Evolutionary conservation across 2,113 vertebrate species (phyloP).

Genomic region (Lepus europaeus): DNA sequence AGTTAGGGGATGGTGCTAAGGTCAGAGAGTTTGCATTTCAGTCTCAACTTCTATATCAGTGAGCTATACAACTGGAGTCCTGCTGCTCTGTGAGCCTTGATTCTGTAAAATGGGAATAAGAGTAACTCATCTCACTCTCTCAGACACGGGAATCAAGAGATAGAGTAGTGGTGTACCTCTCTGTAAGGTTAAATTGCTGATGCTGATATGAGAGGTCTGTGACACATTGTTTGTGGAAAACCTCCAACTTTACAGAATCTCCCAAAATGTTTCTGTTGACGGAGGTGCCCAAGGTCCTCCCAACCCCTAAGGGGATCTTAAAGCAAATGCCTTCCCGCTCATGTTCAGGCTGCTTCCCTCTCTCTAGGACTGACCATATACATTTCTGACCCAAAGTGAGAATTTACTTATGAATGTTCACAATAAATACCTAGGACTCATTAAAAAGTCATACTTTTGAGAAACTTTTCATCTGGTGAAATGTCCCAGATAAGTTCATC

Average conservation of each 20-base stretch:
- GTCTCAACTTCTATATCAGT: neutral
- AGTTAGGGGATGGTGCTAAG: neutral
- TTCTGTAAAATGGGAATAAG: conserved; percentile 25
- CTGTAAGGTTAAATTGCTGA: neutral
- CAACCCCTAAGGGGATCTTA: neutral
- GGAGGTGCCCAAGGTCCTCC: neutral
- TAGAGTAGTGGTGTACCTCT: neutral
- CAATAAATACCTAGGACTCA: neutral
- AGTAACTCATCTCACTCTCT: neutral
- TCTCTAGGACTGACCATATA: neutral
- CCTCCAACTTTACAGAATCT: conserved; percentile 28
- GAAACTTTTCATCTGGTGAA: conserved; percentile 27
- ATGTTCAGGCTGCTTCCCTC: neutral
- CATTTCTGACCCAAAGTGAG: neutral
- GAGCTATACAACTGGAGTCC: neutral
- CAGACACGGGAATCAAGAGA: conserved; percentile 15
- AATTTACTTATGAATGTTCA: conserved; percentile 13
- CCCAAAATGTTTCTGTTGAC: neutral
- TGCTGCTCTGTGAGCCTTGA: neutral
- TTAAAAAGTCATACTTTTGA: conserved; percentile 18
- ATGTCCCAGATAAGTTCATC: neutral
- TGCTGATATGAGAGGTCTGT: neutral
- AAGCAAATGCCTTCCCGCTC: neutral
- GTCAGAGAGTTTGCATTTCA: neutral
- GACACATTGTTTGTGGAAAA: neutral